These are phyloP conservation scores for Amblyjoppa proteus DNA, from an alignment of 2,888 invertebrate species.

Conservation along the genomic window DNA sequence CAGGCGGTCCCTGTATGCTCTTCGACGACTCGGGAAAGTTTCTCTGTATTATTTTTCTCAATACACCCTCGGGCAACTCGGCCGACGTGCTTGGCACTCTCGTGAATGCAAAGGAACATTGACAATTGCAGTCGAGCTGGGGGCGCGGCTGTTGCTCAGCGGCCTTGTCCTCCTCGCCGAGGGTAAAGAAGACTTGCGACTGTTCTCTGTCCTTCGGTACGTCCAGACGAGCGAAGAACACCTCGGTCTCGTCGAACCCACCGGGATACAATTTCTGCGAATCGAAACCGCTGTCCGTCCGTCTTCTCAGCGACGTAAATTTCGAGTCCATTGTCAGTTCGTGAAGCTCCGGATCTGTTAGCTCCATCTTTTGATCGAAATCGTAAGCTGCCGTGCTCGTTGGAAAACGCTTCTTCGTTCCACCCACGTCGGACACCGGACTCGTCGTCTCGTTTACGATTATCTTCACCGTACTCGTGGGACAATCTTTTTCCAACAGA, in stretches of 20 bases:
- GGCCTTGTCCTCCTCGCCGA: slow-evolving; percentile 80
- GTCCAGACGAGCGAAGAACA: slow-evolving; percentile 61
- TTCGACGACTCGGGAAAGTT: slow-evolving; percentile 83
- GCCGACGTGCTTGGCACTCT: slow-evolving; percentile 82
- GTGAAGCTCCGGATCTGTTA: slow-evolving; percentile 48
- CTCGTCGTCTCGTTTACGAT: slow-evolving; percentile 75
- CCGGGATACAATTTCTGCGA: slow-evolving; percentile 62
- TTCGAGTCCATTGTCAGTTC: slow-evolving; percentile 70
- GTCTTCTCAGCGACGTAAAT: slow-evolving; percentile 59
- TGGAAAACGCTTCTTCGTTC: slow-evolving; percentile 63
- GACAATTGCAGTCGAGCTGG: slow-evolving; percentile 74
- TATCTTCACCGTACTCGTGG: slow-evolving; percentile 78
- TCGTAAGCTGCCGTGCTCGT: slow-evolving; percentile 59
- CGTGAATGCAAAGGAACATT: slow-evolving; percentile 78
- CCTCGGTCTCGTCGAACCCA: slow-evolving; percentile 67
- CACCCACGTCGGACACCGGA: slow-evolving; percentile 36
- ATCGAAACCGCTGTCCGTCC: slow-evolving; percentile 63
- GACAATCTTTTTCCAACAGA: slow-evolving; percentile 58
- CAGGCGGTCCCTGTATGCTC: slow-evolving; percentile 76
- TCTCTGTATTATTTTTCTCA: slow-evolving; percentile 82
- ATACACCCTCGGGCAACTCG: slow-evolving; percentile 80
- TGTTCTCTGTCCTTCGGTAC: slow-evolving; percentile 65
- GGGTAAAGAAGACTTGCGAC: slow-evolving; percentile 80
- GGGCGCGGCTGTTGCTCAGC: slow-evolving; percentile 26
- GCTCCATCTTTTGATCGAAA: slow-evolving; percentile 71